Conservation (phyloP, 2,113 vertebrate species). For the Murina feae region DNA sequence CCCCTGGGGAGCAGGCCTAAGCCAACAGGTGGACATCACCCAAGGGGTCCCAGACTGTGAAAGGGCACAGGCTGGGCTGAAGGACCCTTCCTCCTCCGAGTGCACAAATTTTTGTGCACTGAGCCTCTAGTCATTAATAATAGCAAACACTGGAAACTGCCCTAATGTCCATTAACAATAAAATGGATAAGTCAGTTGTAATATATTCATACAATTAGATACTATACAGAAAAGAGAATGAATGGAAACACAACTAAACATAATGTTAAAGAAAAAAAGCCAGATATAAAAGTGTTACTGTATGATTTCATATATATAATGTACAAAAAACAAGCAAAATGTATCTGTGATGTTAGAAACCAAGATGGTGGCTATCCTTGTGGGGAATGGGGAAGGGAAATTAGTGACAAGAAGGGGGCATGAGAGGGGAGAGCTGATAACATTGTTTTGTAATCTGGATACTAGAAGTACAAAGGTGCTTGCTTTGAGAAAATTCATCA, state of each 20-base stretch:
- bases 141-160: background rate
- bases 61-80: too few species aligned
- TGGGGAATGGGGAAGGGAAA: background rate
- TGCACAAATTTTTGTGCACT: too few species aligned
- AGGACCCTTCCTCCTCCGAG: accelerated
- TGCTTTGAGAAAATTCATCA: background rate
- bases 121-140: background rate
- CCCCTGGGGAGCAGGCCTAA: too few species aligned
- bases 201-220: background rate
- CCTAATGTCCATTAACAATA: background rate
- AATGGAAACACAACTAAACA: background rate
- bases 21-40: too few species aligned
- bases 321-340: background rate
- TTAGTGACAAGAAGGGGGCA: background rate
- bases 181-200: background rate
- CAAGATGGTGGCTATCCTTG: background rate
- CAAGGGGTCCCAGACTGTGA: too few species aligned
- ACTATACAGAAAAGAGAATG: background rate
- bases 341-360: background rate
- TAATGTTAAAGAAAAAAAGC: background rate
- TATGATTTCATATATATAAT: background rate
- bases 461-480: background rate
- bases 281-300: background rate
- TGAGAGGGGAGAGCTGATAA: background rate
- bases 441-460: background rate